Base-by-base conservation (phyloP, 2,797 vertebrate genomes). In the Scolopax bukidnonensis region DNA sequence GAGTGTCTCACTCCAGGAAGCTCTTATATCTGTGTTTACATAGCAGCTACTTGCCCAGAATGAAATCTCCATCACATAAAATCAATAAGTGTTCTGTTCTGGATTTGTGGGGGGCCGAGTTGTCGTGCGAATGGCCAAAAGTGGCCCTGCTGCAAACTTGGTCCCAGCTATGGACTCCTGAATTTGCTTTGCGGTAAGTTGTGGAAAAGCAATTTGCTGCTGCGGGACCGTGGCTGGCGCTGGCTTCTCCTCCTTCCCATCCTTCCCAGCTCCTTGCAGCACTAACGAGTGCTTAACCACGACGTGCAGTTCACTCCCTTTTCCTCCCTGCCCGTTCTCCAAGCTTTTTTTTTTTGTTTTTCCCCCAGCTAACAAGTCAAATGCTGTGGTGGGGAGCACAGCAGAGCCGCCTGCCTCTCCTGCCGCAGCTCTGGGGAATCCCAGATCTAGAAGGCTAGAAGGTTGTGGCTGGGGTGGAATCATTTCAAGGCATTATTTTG, bases 1-100 rank as follows among this genome's bases (percentile, higher is more conserved):
- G 9, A 80, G 71, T 84, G 91, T 73, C 84, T 93, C 87, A 64
- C 81, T 92, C 61, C 93, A 95, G 93, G 90, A 95, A 97, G 95
- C 85, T 87, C 73, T 94, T 45, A 11, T 43, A 64, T 79, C 75
- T 36, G 59, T 95, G 84, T 96, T 95, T 92, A 79, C 91, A 87
- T 19, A 93, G 78, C 84, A 82, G 65, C 82, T 68, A 84, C 84
- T 79, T 15, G 23, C 74, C 41, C 75, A 45, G 54, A 67, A 70
- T 25, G 89, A 93, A 84, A 84, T 73, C 59, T 51, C 28, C 69
- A 57, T 51, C 0, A 0, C 36, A 36, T 73, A 50, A 19, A 82
- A 89, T 94, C 86, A 95, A 92, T 50, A 65, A 67, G 47, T 41
- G 64, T 64, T 92, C 93, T 87, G 81, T 93, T 90, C 78, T 63